Conservation (phyloP, 2,113 vertebrate species). For the Calyptommatus sinebrachiatus region DNA sequence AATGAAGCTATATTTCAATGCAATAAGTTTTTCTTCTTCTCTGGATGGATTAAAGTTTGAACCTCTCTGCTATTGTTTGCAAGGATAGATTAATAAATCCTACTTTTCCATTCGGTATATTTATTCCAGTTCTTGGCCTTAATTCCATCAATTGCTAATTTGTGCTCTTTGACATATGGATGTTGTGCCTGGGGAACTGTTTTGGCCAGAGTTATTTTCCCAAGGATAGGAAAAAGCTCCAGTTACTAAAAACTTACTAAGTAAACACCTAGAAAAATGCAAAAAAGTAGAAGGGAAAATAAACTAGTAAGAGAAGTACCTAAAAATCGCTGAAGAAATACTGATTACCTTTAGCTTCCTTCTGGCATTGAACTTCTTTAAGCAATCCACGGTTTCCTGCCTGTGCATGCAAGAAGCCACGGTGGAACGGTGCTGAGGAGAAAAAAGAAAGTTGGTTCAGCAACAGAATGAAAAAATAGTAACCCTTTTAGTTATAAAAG, state of each 20-base stretch:
- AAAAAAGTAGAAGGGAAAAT: background rate
- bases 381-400: constrained; percentile 94
- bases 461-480: background rate
- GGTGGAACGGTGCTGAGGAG: constrained; percentile 87
- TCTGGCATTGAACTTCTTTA: constrained; percentile 97
- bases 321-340: background rate
- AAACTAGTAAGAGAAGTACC: background rate
- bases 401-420: constrained; percentile 98
- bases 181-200: too few species aligned
- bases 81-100: too few species aligned
- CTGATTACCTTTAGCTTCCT: constrained; percentile 90
- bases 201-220: too few species aligned
- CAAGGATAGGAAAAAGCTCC: too few species aligned
- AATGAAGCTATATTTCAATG: too few species aligned
- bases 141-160: too few species aligned
- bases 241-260: background rate
- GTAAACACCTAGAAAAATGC: background rate
- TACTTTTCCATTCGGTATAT: too few species aligned
- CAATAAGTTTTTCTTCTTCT: too few species aligned
- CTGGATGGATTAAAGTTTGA: too few species aligned
- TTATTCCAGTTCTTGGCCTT: too few species aligned
- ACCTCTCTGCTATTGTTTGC: too few species aligned
- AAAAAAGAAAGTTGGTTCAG: constrained; percentile 24
- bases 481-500: background rate
- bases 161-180: background rate